These are phyloP conservation scores for Drosophila auraria DNA, from an alignment of 1,140 invertebrate genomes.

Conservation along the genomic window DNA sequence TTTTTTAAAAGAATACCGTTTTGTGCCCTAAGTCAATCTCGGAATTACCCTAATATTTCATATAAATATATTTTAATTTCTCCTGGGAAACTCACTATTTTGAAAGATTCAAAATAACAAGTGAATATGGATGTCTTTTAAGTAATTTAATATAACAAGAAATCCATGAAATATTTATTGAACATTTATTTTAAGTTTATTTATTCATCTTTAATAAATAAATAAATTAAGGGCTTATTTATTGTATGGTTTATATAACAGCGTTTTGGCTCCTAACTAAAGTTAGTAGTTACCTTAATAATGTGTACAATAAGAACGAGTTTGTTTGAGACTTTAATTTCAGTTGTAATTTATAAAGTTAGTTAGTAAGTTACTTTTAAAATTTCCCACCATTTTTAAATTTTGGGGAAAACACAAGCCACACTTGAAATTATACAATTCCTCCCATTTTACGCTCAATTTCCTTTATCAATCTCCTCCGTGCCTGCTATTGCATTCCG, in stretches of 20 bases:
- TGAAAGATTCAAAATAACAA: too few species aligned
- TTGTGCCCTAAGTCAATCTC: too few species aligned
- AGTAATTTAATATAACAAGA: too few species aligned
- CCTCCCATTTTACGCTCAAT: neutral
- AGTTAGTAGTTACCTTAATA: neutral
- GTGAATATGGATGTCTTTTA: too few species aligned
- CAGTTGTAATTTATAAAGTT: neutral
- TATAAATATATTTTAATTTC: too few species aligned
- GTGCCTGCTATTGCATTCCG: slow-evolving; percentile 10
- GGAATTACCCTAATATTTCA: too few species aligned
- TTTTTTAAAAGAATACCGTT: too few species aligned
- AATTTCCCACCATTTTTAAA: neutral
- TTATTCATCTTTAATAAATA: too few species aligned
- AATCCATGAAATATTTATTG: too few species aligned
- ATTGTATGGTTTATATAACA: neutral
- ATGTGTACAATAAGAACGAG: neutral
- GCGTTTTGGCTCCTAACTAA: neutral
- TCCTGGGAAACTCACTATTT: too few species aligned
- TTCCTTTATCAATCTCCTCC: neutral
- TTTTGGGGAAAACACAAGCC: neutral
- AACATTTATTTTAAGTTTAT: too few species aligned
- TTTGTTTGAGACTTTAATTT: neutral
- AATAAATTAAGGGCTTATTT: too few species aligned
- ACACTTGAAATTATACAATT: neutral
- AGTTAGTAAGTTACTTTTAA: neutral